Evolutionary conservation across 2,888 invertebrate genomes (phyloP), one percentile per base, ranked within the genome.

Genomic region (Laspeyria flexula): DNA sequence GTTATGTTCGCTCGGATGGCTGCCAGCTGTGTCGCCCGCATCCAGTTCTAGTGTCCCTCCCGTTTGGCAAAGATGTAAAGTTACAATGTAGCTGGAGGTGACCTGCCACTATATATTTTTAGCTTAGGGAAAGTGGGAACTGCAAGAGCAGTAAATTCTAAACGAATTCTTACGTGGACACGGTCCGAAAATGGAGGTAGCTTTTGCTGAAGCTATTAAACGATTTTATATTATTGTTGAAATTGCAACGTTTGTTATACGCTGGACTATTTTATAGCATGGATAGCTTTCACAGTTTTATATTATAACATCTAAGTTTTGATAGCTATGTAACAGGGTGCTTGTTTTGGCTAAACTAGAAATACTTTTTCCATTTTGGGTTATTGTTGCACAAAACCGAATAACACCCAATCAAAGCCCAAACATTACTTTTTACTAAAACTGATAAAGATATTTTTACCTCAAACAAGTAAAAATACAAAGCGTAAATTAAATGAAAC

Each of bases 11-110:
- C 83, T 88, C 87, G 89, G 88, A 89, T 81, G 78, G 79, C 69
- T 88, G 90, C 90, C 90, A 90, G 90, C 85, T 90, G 90, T 75
- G 84, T 79, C 79, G 76, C 63, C 74, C 74, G 73, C 75, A 75
- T 75, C 69, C 72, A 70, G 72, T 68, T 69, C 72, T 67, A 73
- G 68, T 76, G 79, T 80, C 81, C 82, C 80, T 71, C 78, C 77
- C 81, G 73, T 58, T 70, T 66, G 62, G 72, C 78, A 67, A 64
- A 79, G 82, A 86, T 81, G 72, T 85, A 84, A 76, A 81, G 72
- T 77, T 77, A 74, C 74, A 73, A 70, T 71, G 49, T 45, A 49
- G 59, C 85, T 84, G 65, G 85, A 85, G 75, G 76, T 61, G 83
- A 71, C 77, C 71, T 72, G 11, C n/a, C 3, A 23, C n/a, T 43